Evolutionary conservation across 2,888 invertebrate genomes (phyloP), one percentile per base, ranked within the genome.

Genomic region (Pomacea canaliculata): DNA sequence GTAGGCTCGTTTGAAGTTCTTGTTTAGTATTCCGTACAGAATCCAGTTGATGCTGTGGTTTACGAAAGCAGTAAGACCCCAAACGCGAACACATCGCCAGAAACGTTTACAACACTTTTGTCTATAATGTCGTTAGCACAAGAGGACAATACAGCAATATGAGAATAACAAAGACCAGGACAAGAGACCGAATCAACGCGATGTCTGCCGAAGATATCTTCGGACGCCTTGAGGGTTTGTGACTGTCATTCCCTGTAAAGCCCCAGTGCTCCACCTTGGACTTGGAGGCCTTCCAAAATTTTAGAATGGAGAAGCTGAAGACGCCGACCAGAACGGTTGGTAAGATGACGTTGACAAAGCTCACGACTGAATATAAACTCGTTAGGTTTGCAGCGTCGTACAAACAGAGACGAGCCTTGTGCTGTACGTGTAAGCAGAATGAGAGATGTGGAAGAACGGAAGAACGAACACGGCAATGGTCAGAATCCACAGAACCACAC

Each of bases 41-140:
- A 79, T 71, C 73, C 71, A 79, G 71, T 79, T 79, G 65, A 79
- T 68, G 56, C 73, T 74, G 65, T 71, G 70, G 74, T 79, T 79
- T 19, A 76, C 12, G 63, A 76, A 49, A 76, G 72, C 12, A 76
- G 60, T 23, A 76, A 63, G 49, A 71, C 56, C 1, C 66, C 19
- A 23, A 70, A 49, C 18, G 60, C 48, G 71, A 72, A 73, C n/a
- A 73, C 48, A 9, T 56, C 76, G 16, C 27, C 63, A 9, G 74
- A 63, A 12, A 71, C 60, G 49, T 73, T 37, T 19, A 48, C 3
- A 48, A 73, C 59, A 3, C 56, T 46, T 9, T n/a, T 60, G 68
- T 73, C 71, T 10, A 70, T 56, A 23, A 73, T 65, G 12, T 70
- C 18, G 69, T 63, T 9, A 73, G 27, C 27, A 63, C 63, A n/a